A percentile compares a stretch with the other conserved stretches of the same genome.
phyloP scores from a whole-genome alignment of 2,888 invertebrate species.

The Patella pellucida region DNA sequence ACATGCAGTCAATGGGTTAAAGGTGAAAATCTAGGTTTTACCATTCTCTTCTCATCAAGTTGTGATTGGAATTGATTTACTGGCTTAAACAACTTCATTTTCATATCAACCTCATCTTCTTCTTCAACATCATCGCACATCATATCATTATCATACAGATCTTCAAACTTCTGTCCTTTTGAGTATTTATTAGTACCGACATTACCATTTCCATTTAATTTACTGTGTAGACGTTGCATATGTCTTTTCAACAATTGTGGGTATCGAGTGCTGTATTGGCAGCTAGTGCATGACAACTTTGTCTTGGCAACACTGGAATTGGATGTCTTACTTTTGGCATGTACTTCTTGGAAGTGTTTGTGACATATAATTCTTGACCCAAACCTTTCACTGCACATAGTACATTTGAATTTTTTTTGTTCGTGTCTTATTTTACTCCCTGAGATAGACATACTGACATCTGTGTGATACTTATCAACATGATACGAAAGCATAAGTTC shows the following conservation, averaged over 20 bases:
- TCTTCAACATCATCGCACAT: conserved; percentile 42
- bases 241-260: conserved; percentile 56
- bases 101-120: conserved; percentile 38
- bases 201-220: conserved; percentile 22
- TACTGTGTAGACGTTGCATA: conserved; percentile 40
- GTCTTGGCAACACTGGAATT: conserved; percentile 44
- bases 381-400: conserved; percentile 63
- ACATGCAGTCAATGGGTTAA: conserved; percentile 8
- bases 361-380: conserved; percentile 57
- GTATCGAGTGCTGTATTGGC: conserved; percentile 57
- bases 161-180: conserved; percentile 29
- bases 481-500: conserved; percentile 64
- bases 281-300: conserved; percentile 51
- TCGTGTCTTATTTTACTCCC: conserved; percentile 21
- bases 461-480: conserved; percentile 45
- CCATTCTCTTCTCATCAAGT: conserved; percentile 22
- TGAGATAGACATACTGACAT: conserved; percentile 23
- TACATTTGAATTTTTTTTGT: conserved; percentile 61
- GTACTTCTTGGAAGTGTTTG: conserved; percentile 60
- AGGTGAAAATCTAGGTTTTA: conserved; percentile 35
- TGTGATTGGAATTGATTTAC: conserved; percentile 19
- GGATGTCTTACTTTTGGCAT: conserved; percentile 48
- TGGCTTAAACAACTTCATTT: conserved; percentile 19
- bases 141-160: conserved; percentile 26
- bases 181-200: conserved; percentile 25